Evolutionary conservation across 2,888 invertebrate genomes (phyloP).

Genomic region (Nemotelus nigrinus): DNA sequence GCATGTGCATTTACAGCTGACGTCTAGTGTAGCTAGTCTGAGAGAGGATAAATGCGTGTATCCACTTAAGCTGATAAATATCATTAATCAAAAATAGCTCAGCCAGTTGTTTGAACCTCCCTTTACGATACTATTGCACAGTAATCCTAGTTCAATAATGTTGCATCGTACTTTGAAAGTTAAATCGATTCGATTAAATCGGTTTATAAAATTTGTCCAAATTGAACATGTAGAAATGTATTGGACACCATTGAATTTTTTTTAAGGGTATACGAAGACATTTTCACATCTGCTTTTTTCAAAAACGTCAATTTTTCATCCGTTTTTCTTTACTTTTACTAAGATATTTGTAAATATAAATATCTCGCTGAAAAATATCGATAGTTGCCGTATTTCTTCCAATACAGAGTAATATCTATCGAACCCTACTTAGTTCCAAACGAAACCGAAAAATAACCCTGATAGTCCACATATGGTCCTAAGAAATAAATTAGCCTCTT

Average conservation of each 20-base stretch:
- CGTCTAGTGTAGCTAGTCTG: not conserved
- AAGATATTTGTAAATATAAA: too few species aligned
- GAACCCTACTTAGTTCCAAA: not conserved
- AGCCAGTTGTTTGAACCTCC: not conserved
- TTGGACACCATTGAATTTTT: not conserved
- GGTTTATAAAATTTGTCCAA: not conserved
- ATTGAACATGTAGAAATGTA: not conserved
- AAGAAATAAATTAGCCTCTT: slow-evolving; percentile 24
- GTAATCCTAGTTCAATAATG: not conserved
- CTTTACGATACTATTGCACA: not conserved
- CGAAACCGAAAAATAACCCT: not conserved
- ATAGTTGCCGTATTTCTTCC: too few species aligned
- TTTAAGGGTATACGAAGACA: too few species aligned
- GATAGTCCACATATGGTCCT: not conserved
- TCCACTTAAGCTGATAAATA: slow-evolving; percentile 38
- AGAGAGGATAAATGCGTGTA: slow-evolving; percentile 13
- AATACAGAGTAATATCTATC: too few species aligned
- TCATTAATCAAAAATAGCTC: slow-evolving; percentile 37
- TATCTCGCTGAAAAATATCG: too few species aligned
- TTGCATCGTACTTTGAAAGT: not conserved
- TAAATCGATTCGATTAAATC: slow-evolving; percentile 18
- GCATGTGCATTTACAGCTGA: not conserved
- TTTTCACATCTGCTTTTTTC: too few species aligned
- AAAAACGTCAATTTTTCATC: too few species aligned
- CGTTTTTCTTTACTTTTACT: too few species aligned